phyloP scores from a whole-genome alignment of 2,113 vertebrate species.

The Turdus rufiventris region DNA sequence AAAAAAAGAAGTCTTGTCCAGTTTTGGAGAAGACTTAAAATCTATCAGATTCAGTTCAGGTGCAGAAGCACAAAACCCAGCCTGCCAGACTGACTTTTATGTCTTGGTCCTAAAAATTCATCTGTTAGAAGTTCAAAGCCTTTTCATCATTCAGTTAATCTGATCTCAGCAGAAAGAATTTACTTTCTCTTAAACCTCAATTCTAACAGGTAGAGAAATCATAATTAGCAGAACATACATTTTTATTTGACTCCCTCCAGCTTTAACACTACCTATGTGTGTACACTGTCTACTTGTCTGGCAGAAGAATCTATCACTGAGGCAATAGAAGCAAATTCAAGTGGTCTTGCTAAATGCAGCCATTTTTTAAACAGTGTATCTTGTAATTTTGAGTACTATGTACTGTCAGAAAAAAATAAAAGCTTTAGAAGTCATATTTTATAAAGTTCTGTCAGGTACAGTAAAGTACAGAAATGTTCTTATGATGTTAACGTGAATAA shows the following conservation, averaged over 20 bases:
- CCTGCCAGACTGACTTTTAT: not conserved
- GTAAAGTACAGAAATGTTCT: not conserved
- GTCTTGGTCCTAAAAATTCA: not conserved
- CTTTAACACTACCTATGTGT: not conserved
- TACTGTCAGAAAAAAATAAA: not conserved
- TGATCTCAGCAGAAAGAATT: not conserved
- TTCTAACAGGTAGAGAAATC: not conserved
- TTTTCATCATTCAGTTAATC: not conserved
- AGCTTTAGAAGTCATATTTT: not conserved
- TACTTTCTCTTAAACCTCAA: not conserved
- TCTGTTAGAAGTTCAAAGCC: not conserved
- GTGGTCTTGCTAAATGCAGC: not conserved
- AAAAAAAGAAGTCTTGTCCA: not conserved
- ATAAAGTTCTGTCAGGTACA: not conserved
- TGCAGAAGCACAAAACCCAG: not conserved
- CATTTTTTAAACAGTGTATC: not conserved
- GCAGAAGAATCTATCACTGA: not conserved
- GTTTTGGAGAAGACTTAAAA: not conserved
- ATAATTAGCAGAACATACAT: not conserved
- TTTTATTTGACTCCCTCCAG: not conserved
- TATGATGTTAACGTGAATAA: not conserved
- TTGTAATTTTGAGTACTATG: not conserved
- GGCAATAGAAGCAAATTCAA: not conserved
- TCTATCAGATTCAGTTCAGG: not conserved
- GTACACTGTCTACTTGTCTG: not conserved